These are phyloP conservation scores for Phataginus tetradactyla DNA, from an alignment of 2,797 vertebrate genomes.

Conservation along the genomic window DNA sequence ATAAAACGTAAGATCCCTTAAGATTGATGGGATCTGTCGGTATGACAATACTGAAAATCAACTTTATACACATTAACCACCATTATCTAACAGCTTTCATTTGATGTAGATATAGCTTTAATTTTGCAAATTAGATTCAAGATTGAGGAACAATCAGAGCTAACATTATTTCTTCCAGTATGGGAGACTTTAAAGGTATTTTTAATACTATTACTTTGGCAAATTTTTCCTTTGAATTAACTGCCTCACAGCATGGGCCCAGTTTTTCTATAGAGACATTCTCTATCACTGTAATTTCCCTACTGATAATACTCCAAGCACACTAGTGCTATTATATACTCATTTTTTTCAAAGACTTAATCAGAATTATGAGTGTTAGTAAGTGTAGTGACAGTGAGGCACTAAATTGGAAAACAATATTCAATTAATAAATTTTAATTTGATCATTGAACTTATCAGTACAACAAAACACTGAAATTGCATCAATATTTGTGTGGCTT, in stretches of 20 bases:
- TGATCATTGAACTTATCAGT: background rate
- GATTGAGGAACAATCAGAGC: background rate
- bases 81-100: background rate
- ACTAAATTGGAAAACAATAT: background rate
- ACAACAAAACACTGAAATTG: background rate
- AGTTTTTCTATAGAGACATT: background rate
- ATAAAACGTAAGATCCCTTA: background rate
- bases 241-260: background rate
- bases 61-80: background rate
- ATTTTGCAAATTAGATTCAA: background rate
- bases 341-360: background rate
- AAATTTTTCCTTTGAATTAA: background rate
- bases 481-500: background rate
- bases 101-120: background rate
- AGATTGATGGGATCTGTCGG: background rate
- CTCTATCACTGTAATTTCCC: background rate
- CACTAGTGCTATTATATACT: background rate
- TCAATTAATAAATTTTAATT: background rate
- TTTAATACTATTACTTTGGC: background rate
- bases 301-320: background rate
- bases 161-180: background rate
- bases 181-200: background rate
- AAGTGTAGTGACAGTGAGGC: background rate
- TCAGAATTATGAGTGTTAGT: background rate
- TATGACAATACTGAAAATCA: background rate